These are phyloP conservation scores for Panagrolaimus sp. DNA, from an alignment of 1,140 invertebrate genomes.

Conservation along the genomic window DNA sequence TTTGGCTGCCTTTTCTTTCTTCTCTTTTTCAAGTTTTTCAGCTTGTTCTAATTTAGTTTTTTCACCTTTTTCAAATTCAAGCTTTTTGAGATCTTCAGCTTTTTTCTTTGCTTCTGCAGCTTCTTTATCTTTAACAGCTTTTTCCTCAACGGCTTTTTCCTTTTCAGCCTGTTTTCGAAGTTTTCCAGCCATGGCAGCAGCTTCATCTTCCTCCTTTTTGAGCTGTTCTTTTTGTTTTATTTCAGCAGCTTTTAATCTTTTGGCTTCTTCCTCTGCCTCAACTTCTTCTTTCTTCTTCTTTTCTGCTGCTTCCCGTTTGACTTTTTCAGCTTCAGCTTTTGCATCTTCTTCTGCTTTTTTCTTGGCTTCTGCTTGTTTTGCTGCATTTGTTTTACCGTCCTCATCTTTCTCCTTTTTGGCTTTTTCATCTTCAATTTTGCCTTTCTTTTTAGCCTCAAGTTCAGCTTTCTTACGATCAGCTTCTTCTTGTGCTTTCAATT, in stretches of 20 bases:
- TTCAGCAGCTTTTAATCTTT: background rate
- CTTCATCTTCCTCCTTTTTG: background rate
- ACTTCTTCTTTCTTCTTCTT: background rate
- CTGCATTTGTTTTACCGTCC: background rate
- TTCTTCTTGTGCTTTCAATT: background rate
- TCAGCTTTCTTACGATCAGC: background rate
- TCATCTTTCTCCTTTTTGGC: background rate
- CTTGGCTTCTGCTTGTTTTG: constrained; percentile 3
- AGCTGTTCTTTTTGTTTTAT: background rate
- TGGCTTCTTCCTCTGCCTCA: background rate
- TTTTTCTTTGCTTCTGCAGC: background rate
- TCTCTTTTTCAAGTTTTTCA: constrained; percentile 18
- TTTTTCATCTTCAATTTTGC: background rate
- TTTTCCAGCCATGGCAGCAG: background rate
- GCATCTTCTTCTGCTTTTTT: constrained; percentile 9
- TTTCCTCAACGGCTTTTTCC: background rate
- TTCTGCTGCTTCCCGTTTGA: background rate
- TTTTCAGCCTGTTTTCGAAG: background rate
- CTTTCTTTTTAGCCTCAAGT: constrained; percentile 10
- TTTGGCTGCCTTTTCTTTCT: constrained; percentile 12
- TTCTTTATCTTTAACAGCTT: background rate
- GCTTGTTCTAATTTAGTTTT: constrained; percentile 19
- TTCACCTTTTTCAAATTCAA: constrained; percentile 18
- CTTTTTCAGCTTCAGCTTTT: background rate
- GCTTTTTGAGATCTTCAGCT: background rate